These are phyloP conservation scores for Chloroceryle amazona DNA, from an alignment of 2,797 vertebrate species.

Conservation along the genomic window DNA sequence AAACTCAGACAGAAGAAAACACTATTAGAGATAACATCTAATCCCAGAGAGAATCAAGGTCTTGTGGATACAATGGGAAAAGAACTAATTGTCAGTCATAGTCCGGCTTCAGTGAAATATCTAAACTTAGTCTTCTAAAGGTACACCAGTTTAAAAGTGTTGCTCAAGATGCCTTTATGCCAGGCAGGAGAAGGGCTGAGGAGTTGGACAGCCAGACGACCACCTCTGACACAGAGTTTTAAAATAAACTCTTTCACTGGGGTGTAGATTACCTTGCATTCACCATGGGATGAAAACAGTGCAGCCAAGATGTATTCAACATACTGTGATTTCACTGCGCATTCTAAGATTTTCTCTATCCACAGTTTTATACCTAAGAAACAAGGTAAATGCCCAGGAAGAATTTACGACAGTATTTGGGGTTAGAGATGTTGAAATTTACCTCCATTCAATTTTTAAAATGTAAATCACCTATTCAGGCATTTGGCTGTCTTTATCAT, in stretches of 20 bases:
- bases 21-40: not conserved
- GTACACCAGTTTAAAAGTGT: not conserved
- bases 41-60: not conserved
- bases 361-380: not conserved
- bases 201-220: not conserved
- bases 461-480: not conserved
- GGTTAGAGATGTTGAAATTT: not conserved
- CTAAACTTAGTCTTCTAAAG: not conserved
- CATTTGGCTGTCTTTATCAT: not conserved
- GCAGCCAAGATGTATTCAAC: not conserved
- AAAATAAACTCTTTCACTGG: not conserved
- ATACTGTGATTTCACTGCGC: not conserved
- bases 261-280: not conserved
- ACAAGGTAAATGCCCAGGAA: not conserved
- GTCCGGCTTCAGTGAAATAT: not conserved
- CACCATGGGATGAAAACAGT: not conserved
- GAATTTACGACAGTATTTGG: not conserved
- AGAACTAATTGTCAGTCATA: not conserved
- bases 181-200: not conserved
- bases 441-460: not conserved
- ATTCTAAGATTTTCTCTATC: not conserved
- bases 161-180: not conserved
- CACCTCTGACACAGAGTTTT: not conserved
- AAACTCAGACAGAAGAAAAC: not conserved
- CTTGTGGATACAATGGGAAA: not conserved